Percentiles rank a stretch among this genome's conserved stretches.
phyloP scores from a whole-genome alignment of 2,797 vertebrate genomes.

The Acipenser oxyrinchus region DNA sequence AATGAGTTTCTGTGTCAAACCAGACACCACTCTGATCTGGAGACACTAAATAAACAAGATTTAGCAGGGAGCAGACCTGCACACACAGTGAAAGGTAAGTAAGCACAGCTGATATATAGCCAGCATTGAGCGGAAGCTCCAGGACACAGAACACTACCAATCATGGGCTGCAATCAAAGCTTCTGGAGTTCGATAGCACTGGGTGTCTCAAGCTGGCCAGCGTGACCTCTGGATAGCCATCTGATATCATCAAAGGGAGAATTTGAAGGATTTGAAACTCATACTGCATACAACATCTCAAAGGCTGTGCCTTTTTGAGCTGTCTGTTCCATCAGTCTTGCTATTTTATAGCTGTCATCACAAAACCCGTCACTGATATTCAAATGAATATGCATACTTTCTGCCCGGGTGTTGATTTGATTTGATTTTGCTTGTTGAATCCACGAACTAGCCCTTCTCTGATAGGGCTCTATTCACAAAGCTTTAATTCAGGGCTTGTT shows the following conservation, averaged over 20 bases:
- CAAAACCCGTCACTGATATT: no score
- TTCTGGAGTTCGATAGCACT: neutral
- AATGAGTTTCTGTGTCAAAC: neutral
- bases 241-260: constrained; percentile 7
- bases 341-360: no score
- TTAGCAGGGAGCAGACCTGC: neutral
- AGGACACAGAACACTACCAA: neutral
- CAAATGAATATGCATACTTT: no score
- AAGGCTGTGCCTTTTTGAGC: no score
- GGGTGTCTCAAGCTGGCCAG: neutral
- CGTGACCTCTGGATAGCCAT: neutral
- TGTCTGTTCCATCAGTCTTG: no score
- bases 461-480: no score
- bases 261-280: constrained; percentile 4
- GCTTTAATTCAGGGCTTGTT: no score
- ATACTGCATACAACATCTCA: no score
- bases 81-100: neutral
- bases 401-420: no score
- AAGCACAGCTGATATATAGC: neutral
- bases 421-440: no score
- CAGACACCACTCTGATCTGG: neutral
- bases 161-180: neutral
- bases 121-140: neutral
- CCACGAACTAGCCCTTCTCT: no score
- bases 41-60: neutral